A percentile compares a stretch with the other conserved stretches of the same genome.
These are phyloP conservation scores for Nectonema munidae DNA, from an alignment of 2,888 invertebrate species.

Conservation along the genomic window DNA sequence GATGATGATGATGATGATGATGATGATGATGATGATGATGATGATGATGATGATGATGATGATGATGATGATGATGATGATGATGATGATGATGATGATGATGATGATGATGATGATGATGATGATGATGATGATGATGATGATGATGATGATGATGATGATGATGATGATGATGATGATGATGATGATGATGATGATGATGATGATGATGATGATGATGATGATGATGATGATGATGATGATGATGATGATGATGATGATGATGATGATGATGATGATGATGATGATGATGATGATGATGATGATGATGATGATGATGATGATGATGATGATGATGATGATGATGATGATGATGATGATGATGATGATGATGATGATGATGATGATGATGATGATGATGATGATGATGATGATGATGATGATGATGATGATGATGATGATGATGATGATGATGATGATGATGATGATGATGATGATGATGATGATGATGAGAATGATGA, in stretches of 20 bases:
- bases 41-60: not conserved
- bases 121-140: not conserved
- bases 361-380: too few species aligned
- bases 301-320: too few species aligned
- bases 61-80: not conserved
- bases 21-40: not conserved
- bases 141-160: conserved; percentile 1
- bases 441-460: too few species aligned
- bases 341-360: too few species aligned
- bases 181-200: not conserved
- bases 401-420: too few species aligned
- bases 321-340: too few species aligned
- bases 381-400: too few species aligned
- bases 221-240: not conserved
- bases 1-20: not conserved
- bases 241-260: not conserved
- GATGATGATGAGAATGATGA: too few species aligned
- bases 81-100: not conserved
- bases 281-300: not conserved
- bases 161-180: not conserved
- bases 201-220: conserved; percentile 5
- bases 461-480: too few species aligned
- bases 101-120: not conserved
- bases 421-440: too few species aligned
- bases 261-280: not conserved